Evolutionary conservation across 2,888 invertebrate species (phyloP).

Genomic region (Drosophila picticornis): DNA sequence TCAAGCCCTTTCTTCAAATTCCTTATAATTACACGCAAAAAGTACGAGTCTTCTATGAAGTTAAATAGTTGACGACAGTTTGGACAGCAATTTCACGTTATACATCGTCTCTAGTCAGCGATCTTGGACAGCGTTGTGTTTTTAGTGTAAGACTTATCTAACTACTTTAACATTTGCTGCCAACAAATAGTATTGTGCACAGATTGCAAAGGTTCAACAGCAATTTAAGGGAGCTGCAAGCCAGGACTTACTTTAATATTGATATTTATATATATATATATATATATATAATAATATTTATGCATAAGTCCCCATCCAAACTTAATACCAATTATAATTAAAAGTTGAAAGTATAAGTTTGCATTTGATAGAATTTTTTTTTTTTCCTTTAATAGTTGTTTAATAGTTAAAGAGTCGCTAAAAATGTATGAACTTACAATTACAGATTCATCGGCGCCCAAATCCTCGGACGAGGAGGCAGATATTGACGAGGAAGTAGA

Average conservation of each 20-base stretch:
- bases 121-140: not conserved
- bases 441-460: slow-evolving; percentile 86
- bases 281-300: not conserved
- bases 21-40: slow-evolving; percentile 20
- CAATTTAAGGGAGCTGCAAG: not conserved
- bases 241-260: not conserved
- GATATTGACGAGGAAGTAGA: slow-evolving; percentile 72
- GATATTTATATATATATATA: not conserved
- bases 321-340: not conserved
- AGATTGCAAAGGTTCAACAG: not conserved
- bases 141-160: not conserved
- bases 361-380: not conserved
- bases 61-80: slow-evolving; percentile 21
- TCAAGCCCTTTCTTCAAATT: slow-evolving; percentile 8
- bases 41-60: slow-evolving; percentile 10
- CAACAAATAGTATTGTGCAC: not conserved
- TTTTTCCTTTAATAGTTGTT: not conserved
- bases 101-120: not conserved
- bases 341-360: not conserved
- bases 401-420: not conserved
- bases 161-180: not conserved
- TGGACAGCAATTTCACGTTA: slow-evolving; percentile 3
- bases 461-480: slow-evolving; percentile 87
- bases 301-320: not conserved
- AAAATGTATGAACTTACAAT: not conserved